Base-by-base conservation (phyloP, 2,888 invertebrate genomes). In the Plemyria rubiginata region DNA sequence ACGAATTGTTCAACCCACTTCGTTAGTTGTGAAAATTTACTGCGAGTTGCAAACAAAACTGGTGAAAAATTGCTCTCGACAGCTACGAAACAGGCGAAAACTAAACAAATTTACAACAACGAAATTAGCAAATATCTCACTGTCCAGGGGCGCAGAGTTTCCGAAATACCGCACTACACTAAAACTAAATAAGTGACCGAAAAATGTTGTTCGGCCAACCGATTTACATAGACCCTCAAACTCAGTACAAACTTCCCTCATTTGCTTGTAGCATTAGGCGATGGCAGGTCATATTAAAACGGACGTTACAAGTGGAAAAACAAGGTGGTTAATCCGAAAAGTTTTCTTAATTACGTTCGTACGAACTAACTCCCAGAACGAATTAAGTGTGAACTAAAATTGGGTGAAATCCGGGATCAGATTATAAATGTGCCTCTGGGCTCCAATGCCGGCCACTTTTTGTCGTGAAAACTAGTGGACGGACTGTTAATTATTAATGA, bases 111-210 rank as follows among this genome's bases (percentile, higher is more conserved):
- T 87, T 86, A 82, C 85, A 86, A 85, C 86, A 85, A 86, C 84
- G 77, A 87, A 90, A 91, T 92, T 91, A 87, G 82, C 85, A 78
- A 86, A 90, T 91, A 89, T 86, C 88, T 91, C 91, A 89, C 85
- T 85, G 89, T 87, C 88, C 75, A 72, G 85, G 85, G 87, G 85
- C 79, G 79, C 68, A 66, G 78, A 81, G 84, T 84, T 83, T 79
- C 82, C 83, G 79, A 81, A 86, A 87, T 81, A 84, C 85, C 76
- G 72, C 77, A 77, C 84, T 82, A 83, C 54, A 85, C 86, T 85
- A 86, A 85, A 89, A 90, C 88, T 88, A 89, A 88, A 86, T 87
- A 87, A 86, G 86, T 88, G 87, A 84, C 79, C 86, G 88, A 90
- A 90, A 90, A 88, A 90, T 86, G 83, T 81, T 78, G 67, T 70